Evolutionary conservation across 1,140 invertebrate species (phyloP).

Genomic region (Aricia agestis): DNA sequence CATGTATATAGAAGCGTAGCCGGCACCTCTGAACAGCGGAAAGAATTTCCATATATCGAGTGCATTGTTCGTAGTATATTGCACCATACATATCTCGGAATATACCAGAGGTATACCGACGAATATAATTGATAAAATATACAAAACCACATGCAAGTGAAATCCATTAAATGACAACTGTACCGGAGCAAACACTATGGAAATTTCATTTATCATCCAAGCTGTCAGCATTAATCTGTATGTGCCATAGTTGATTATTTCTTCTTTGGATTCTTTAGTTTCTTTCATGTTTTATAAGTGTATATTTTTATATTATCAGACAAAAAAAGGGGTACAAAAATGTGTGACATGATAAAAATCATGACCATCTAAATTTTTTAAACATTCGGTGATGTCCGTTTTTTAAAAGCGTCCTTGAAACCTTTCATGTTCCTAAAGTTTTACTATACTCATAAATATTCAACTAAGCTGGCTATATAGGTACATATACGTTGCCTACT

Average conservation of each 20-base stretch:
- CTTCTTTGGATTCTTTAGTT: background rate
- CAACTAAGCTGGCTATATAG: too few species aligned
- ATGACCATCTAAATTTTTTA: constrained; percentile 26
- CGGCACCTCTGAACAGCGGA: constrained; percentile 51
- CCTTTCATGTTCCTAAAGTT: too few species aligned
- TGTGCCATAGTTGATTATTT: constrained; percentile 35
- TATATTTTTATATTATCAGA: too few species aligned
- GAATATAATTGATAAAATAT: constrained; percentile 46
- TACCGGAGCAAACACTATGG: constrained; percentile 42
- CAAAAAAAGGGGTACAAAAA: too few species aligned
- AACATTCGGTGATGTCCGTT: too few species aligned
- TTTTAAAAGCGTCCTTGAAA: too few species aligned
- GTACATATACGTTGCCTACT: too few species aligned
- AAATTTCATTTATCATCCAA: constrained; percentile 60
- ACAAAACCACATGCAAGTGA: constrained; percentile 42
- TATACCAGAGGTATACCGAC: constrained; percentile 59
- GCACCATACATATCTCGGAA: constrained; percentile 64
- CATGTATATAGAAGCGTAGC: constrained; percentile 48
- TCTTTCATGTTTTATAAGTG: constrained; percentile 47
- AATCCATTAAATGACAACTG: constrained; percentile 55
- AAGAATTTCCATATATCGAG: constrained; percentile 59
- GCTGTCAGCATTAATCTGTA: constrained; percentile 56
- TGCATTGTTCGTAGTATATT: constrained; percentile 55
- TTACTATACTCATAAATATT: too few species aligned
- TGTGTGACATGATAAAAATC: background rate